Base-by-base conservation (phyloP, 2,113 vertebrate genomes). In the Phyllopteryx taeniolatus region DNA sequence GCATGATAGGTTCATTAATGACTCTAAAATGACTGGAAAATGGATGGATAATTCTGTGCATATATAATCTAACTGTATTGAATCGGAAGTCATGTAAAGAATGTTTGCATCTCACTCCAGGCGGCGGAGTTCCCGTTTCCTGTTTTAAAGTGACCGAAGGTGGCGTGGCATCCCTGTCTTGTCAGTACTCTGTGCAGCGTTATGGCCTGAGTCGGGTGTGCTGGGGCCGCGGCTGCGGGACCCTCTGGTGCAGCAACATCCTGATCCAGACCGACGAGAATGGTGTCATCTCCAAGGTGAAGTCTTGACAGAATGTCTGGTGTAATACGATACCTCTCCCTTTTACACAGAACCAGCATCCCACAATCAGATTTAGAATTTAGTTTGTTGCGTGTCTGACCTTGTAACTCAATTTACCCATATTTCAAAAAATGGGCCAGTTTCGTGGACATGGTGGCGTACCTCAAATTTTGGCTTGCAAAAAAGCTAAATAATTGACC, bases 241-340 rank as follows among this genome's bases (percentile, higher is more conserved):
- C 92, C 1, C 91, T 93, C 79, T 94, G 93, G 93, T 94, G 93
- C 85, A 90, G 76, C 71, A 89, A 91, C 85, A 88, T 92, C 85
- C 74, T 94, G 44, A 81, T 92, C 11, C 92, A 94, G 87, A 90
- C 87, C 3, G 93, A 94, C 43, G 85, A 92, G 74, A 82, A 81
- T 2, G 92, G 92, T 2, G 70, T 91, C 49, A 49, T 93, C 74
- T 91, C 92, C 8, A 91, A 92, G 87, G 89, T 90, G 20, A 67
- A 65, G n/a, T 27, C 19, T 14, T 17, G 31, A 22, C 9, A 3
- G 53, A 9, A 17, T 15, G 13, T 47, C 46, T 47, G 46, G 12
- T 47, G 46, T 47, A 47, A 13, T 14, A 47, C 17, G 49, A 19
- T 17, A 53, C 49, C 35, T 5, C 35, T 39, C 35, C 35, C 35